phyloP scores from a whole-genome alignment of 2,888 invertebrate genomes.

The Coelogynopora nodosa region DNA sequence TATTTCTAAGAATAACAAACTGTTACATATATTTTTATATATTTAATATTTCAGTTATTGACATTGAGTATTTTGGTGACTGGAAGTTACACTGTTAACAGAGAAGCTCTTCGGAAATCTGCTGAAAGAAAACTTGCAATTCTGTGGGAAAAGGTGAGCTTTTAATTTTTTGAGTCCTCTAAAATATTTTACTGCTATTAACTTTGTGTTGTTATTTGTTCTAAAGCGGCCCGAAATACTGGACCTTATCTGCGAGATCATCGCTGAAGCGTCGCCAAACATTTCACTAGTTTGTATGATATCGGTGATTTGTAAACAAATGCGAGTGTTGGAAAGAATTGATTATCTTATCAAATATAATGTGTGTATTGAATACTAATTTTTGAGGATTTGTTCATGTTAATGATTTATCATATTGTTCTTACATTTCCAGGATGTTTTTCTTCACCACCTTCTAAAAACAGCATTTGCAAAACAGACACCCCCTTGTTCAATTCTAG shows the following conservation, averaged over 20 bases:
- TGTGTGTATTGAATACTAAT: not conserved
- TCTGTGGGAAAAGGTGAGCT: not conserved
- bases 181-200: too few species aligned
- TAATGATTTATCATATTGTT: not conserved
- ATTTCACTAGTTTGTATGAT: not conserved
- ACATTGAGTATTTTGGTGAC: not conserved
- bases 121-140: not conserved
- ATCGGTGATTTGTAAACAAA: not conserved
- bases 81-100: not conserved
- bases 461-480: not conserved
- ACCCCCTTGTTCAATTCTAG: not conserved
- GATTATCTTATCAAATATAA: constrained; percentile 20
- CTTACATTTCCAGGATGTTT: not conserved
- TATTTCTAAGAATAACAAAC: too few species aligned
- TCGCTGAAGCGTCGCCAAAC: not conserved
- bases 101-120: not conserved
- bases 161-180: too few species aligned
- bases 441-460: not conserved
- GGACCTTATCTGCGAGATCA: not conserved
- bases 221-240: not conserved
- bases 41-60: not conserved
- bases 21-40: not conserved
- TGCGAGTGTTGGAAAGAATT: not conserved
- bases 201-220: too few species aligned
- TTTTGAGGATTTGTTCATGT: not conserved